A percentile compares a stretch with the other conserved stretches of the same genome.
phyloP scores from a whole-genome alignment of 2,797 vertebrate species.

The Acanthiza pusilla region DNA sequence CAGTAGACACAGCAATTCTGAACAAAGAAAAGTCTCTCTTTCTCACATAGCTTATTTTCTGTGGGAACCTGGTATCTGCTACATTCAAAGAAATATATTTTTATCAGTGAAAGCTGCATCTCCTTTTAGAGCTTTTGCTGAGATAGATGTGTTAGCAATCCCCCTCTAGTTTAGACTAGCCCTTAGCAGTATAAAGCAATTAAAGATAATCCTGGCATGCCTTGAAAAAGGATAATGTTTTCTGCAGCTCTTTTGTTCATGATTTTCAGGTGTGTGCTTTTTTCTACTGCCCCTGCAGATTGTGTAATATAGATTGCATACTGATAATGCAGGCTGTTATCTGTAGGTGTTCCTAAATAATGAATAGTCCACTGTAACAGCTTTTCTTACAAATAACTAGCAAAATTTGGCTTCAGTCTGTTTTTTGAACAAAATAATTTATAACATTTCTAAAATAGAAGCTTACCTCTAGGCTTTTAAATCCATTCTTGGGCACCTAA shows the following conservation, averaged over 20 bases:
- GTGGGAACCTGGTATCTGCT: background rate
- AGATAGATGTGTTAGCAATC: background rate
- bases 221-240: slow-evolving; percentile 34
- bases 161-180: background rate
- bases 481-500: background rate
- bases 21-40: background rate
- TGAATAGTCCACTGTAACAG: slow-evolving; percentile 4
- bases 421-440: background rate
- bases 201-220: slow-evolving; percentile 24
- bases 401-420: background rate
- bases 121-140: background rate
- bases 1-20: background rate
- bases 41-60: background rate
- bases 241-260: slow-evolving; percentile 5
- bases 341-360: slow-evolving; percentile 44
- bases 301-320: slow-evolving; percentile 3
- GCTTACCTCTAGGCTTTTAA: background rate
- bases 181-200: slow-evolving; percentile 19
- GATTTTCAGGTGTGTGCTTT: slow-evolving; percentile 19
- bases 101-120: background rate
- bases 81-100: background rate
- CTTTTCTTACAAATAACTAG: background rate
- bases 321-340: slow-evolving; percentile 26
- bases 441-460: background rate
- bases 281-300: background rate